Conservation (phyloP, 2,888 invertebrate genomes). For the Lepidocyrtoides sp. region DNA sequence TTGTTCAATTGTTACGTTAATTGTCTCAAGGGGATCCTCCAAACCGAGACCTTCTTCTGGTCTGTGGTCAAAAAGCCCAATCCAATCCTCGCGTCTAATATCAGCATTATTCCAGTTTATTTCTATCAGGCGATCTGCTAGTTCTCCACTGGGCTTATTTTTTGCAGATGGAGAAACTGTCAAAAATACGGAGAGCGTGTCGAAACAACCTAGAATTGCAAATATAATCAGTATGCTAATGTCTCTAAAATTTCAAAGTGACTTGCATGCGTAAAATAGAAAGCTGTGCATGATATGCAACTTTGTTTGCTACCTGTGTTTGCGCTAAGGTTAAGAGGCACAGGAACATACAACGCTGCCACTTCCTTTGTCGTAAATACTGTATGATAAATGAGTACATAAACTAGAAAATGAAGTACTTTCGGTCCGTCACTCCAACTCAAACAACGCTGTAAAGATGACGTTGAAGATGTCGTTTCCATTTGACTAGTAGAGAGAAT, state of each 20-base stretch:
- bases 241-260: no score
- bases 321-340: conserved; percentile 73
- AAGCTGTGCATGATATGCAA: no score
- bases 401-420: conserved; percentile 70
- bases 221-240: no score
- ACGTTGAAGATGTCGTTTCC: neutral
- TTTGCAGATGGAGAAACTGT: conserved; percentile 83
- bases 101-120: conserved; percentile 84
- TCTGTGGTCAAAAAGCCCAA: conserved; percentile 86
- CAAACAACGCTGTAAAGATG: neutral
- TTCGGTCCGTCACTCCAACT: conserved; percentile 16
- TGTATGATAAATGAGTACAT: conserved; percentile 36
- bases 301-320: conserved; percentile 76
- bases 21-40: conserved; percentile 77
- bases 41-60: conserved; percentile 84
- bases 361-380: conserved; percentile 49
- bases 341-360: conserved; percentile 70
- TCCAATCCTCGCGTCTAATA: conserved; percentile 85
- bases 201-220: conserved; percentile 84
- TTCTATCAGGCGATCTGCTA: conserved; percentile 83
- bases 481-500: conserved; percentile 59
- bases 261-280: no score
- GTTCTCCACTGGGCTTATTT: conserved; percentile 80
- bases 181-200: conserved; percentile 83
- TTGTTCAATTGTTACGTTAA: conserved; percentile 77